Conservation (phyloP, 1,140 invertebrate genomes). For the Notospermus geniculatus region DNA sequence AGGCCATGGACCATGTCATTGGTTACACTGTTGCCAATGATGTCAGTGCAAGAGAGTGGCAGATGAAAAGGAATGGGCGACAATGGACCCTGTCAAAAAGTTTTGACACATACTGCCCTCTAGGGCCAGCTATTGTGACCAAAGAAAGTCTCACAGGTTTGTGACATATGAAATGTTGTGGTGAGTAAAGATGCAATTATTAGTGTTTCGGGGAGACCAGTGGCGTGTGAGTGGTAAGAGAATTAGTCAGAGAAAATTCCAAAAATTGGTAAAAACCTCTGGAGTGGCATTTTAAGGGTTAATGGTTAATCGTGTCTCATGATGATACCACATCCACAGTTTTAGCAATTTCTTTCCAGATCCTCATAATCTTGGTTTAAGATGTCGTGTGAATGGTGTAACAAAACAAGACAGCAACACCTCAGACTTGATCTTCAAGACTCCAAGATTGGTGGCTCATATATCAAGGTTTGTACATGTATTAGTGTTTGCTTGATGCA, state of each 20-base stretch:
- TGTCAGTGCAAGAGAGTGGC: conserved; percentile 81
- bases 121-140: conserved; percentile 76
- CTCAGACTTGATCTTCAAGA: conserved; percentile 75
- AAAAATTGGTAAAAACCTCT: too few species aligned
- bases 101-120: conserved; percentile 81
- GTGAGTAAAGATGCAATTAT: not conserved
- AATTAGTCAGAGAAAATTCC: too few species aligned
- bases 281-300: too few species aligned
- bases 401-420: conserved; percentile 81
- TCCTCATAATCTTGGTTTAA: conserved; percentile 69
- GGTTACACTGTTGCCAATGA: conserved; percentile 85
- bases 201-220: too few species aligned
- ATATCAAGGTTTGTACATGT: conserved; percentile 60
- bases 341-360: too few species aligned
- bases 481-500: not conserved
- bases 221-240: too few species aligned
- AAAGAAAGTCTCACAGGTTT: conserved; percentile 65
- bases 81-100: conserved; percentile 78
- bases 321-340: too few species aligned
- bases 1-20: conserved; percentile 75
- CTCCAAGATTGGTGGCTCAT: conserved; percentile 74
- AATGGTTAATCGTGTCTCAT: too few species aligned
- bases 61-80: conserved; percentile 74
- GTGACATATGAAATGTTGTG: too few species aligned
- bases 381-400: conserved; percentile 73